Evolutionary conservation across 1,140 invertebrate genomes (phyloP).

Genomic region (Cydia pomonella): DNA sequence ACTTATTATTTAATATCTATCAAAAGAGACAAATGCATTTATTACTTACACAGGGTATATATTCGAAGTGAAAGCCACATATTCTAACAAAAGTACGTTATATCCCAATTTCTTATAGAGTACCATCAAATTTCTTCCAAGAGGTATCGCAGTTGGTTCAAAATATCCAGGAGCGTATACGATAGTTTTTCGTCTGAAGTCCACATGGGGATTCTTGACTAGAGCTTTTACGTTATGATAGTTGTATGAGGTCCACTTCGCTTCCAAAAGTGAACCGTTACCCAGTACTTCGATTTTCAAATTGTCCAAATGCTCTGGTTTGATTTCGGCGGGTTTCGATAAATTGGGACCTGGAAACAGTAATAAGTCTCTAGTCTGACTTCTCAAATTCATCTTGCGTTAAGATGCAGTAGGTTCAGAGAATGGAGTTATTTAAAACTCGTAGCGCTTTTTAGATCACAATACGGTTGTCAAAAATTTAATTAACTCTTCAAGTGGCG

Average conservation of each 20-base stretch:
- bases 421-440: too few relatives aligned
- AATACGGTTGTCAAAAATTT: too few relatives aligned
- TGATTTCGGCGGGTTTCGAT: slow-evolving; percentile 9
- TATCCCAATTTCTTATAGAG: slow-evolving; percentile 55
- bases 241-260: slow-evolving; percentile 43
- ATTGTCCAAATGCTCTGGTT: background rate
- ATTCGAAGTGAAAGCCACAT: slow-evolving; percentile 53
- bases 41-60: slow-evolving; percentile 59
- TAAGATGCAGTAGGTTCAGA: too few relatives aligned
- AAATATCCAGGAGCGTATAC: slow-evolving; percentile 58
- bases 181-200: slow-evolving; percentile 55
- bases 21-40: background rate
- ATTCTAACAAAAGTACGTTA: slow-evolving; percentile 58
- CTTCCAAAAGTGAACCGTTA: background rate
- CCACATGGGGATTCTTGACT: slow-evolving; percentile 51
- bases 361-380: background rate
- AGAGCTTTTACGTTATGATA: slow-evolving; percentile 60
- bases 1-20: too few relatives aligned
- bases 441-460: too few relatives aligned
- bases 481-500: too few relatives aligned
- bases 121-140: slow-evolving; percentile 38
- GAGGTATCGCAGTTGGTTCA: slow-evolving; percentile 53
- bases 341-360: background rate
- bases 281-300: background rate
- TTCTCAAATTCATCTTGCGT: too few relatives aligned